Evolutionary conservation across 1,140 invertebrate species (phyloP), one percentile per base, ranked within the genome.

Genomic region (Popillia japonica): DNA sequence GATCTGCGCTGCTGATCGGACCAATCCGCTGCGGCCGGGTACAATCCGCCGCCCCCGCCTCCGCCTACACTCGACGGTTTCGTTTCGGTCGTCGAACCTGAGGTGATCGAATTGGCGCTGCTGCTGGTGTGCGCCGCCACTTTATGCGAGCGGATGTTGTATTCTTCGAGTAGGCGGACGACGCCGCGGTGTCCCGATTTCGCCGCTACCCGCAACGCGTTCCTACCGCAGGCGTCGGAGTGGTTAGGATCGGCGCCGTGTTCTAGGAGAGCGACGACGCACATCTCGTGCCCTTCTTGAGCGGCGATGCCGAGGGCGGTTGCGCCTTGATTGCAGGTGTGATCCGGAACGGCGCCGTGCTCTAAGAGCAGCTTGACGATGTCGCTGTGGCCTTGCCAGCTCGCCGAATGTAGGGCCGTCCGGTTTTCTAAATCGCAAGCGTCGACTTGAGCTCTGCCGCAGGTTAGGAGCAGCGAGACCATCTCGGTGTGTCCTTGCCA

Each of bases 401-500:
- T 94, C n/a, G 96, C 96, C 17, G 95, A 96, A 88, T 98, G 96
- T 77, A 98, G 86, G 6, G 97, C 94, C 0, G 96, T 98, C 55
- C 97, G 90, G 72, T 93, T 92, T 85, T 98, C 97, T 84, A 95
- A 92, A 86, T 99, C 97, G 75, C 94, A 92, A 0, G 95, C 95
- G 86, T 98, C 96, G 0, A 98, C 94, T 84, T 93, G 90, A 2
- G 96, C 95, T 68, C 92, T 89, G 44, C 93, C 93, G 85, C 82
- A 84, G 79, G 92, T 92, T 41, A 98, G 89, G 22, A 98, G 88
- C 22, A 97, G 87, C 78, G 94, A 93, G 0, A 97, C 96, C 94
- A 98, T 97, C 76, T 97, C 95, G 73, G 94, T 93, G 85, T 97
- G 95, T 9, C 96, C 96, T 86, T 99, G 96, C 97, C 97, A 98